Percentiles rank a stretch among this genome's conserved stretches.
phyloP scores from a whole-genome alignment of 2,888 invertebrate genomes.

The Drosophila putrida region DNA sequence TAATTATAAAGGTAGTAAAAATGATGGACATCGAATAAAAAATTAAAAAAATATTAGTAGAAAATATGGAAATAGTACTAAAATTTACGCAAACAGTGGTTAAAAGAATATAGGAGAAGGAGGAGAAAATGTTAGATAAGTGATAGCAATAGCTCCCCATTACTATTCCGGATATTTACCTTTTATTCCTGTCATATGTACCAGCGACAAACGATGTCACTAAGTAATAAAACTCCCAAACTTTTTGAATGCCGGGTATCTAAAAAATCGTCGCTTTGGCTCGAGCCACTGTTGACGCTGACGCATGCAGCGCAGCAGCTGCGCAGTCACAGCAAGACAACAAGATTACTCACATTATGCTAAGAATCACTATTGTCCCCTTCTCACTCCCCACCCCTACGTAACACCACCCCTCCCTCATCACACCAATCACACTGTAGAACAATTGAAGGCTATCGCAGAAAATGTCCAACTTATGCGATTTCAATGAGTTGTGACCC shows the following conservation, averaged over 20 bases:
- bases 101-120: too few relatives aligned
- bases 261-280: conserved; percentile 16
- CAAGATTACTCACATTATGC: conserved; percentile 46
- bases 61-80: too few relatives aligned
- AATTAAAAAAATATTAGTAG: too few relatives aligned
- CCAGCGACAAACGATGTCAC: not conserved
- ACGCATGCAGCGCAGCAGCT: conserved; percentile 36
- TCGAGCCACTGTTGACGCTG: conserved; percentile 28
- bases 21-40: too few relatives aligned
- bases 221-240: not conserved
- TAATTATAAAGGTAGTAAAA: too few relatives aligned
- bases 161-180: too few relatives aligned
- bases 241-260: not conserved
- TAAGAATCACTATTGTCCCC: conserved; percentile 6
- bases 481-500: conserved; percentile 18
- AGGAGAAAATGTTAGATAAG: too few relatives aligned
- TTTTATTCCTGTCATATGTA: not conserved
- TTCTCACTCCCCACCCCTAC: not conserved
- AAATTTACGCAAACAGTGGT: too few relatives aligned
- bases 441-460: conserved; percentile 42
- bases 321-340: conserved; percentile 20
- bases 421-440: not conserved
- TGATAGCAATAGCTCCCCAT: too few relatives aligned
- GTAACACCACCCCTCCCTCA: not conserved
- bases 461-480: conserved; percentile 25